Base-by-base conservation (phyloP, 1,140 invertebrate genomes). In the Meloidogyne chitwoodi region DNA sequence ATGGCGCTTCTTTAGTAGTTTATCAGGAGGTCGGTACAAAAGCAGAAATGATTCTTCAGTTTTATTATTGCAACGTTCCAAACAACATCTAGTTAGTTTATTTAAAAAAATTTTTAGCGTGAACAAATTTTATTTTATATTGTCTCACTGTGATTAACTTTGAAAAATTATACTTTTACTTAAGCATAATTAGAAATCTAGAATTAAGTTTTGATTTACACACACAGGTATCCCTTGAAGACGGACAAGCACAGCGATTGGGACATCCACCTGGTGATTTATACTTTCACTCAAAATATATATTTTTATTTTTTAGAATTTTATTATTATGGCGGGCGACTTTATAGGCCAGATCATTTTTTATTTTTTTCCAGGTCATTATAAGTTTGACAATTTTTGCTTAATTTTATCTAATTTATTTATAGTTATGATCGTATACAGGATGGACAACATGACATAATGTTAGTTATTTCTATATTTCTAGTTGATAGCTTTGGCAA, bases 351-450 rank as follows among this genome's bases (percentile, higher is more conserved):
- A 1, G 77, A 83, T 12, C 79, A 83, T 62, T 82, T 84, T 63
- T 68, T 82, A 29, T 84, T 82, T 61, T 82, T 82, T 62, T 84
- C 81, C 19, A 56, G 48, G 48, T 56, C 6, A 56, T n/a, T n/a
- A n/a, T n/a, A n/a, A n/a, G n/a, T n/a, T n/a, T n/a, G n/a, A n/a
- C n/a, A n/a, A n/a, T n/a, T 19, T 48, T 48, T 44, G 5, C 16
- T 4, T 48, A 19, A 19, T 2, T 48, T 19, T 48, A 19, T 19
- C 16, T 48, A 19, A 48, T n/a, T 48, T 19, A 19, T 14, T 48
- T 48, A 19, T 31, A 82, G 77, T 34, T 82, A 81, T 66, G 82
- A 71, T 38, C 66, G 48, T 62, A 44, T 48, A 22, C 63, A 64
- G 11, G 76, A 29, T 68, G 31, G 69, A 29, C 56, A 84, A 41